Evolutionary conservation across 1,140 invertebrate genomes (phyloP), one percentile per base, ranked within the genome.

Genomic region (Atopsyche davidsoni): DNA sequence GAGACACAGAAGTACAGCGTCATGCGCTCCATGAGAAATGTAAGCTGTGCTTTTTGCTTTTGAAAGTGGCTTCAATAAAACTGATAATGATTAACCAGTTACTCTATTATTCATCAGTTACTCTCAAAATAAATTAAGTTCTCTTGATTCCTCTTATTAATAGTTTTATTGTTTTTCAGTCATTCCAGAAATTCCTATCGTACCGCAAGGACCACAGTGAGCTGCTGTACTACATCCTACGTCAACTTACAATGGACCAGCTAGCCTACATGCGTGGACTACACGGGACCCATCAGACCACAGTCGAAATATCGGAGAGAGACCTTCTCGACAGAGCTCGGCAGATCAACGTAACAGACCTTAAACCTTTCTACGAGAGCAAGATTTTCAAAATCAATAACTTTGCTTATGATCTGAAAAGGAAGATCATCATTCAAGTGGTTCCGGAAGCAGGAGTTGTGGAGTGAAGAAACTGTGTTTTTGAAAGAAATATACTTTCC

Each of bases 1-100:
- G 91, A 93, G 59, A 98, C 96, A 6, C 97, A 99, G 68, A 99
- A 99, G 66, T 97, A 92, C 74, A 93, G 89, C 58, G 89, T 99
- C 10, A 98, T 96, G 90, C 87, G 91, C 63, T 80, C 83, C 22
- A 99, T 99, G 95, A 80, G 82, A 74, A 86, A 88, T 75, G 90
- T 93, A 70, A 65, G 61, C 62, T 32, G 16, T 46, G 16, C 4
- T 85, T 85, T 42, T 4, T 28, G 16, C 16, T 19, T 44, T 7
- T 44, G 3, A 4, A 17, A 7, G 4, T 24, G 11, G 17, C 2
- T 51, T 23, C 25, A 22, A 4, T 0, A 11, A 9, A 18, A n/a
- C n/a, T n/a, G n/a, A n/a, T n/a, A n/a, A n/a, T n/a, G n/a, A n/a
- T n/a, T n/a, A n/a, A n/a, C n/a, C n/a, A n/a, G n/a, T 18, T 9